These are phyloP conservation scores for Agriotes lineatus DNA, from an alignment of 2,888 invertebrate species.

Conservation along the genomic window DNA sequence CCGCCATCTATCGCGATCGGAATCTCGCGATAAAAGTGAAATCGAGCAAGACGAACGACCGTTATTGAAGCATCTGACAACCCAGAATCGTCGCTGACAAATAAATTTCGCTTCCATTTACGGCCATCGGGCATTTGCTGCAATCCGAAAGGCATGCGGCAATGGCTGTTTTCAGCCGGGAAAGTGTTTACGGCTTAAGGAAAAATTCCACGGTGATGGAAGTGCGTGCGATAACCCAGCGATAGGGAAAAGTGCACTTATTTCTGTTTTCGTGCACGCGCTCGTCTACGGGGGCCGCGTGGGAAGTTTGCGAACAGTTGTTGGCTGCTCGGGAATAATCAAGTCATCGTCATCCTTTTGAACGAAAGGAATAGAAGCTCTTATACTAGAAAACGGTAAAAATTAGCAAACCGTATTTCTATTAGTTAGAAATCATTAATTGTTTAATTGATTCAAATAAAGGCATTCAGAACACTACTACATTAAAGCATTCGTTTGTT, in stretches of 20 bases:
- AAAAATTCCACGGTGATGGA: background rate
- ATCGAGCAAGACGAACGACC: too few species aligned
- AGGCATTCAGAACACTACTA: too few species aligned
- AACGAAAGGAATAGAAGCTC: too few species aligned
- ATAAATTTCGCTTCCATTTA: slow-evolving; percentile 2
- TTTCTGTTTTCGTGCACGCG: slow-evolving; percentile 15
- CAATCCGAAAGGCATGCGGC: background rate
- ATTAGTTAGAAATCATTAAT: background rate
- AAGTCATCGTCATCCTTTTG: too few species aligned
- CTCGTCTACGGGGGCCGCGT: slow-evolving; percentile 3
- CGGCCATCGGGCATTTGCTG: too few species aligned
- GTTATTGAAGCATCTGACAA: background rate
- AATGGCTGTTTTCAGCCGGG: background rate
- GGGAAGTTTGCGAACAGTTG: slow-evolving; percentile 11
- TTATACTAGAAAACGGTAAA: too few species aligned
- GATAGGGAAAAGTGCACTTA: slow-evolving; percentile 4
- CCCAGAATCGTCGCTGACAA: background rate
- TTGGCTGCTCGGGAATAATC: too few species aligned
- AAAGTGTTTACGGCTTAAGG: slow-evolving; percentile 13
- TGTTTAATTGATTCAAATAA: too few species aligned
- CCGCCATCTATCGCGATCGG: too few species aligned
- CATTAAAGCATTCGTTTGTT: too few species aligned
- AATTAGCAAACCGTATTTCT: background rate
- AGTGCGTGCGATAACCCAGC: background rate
- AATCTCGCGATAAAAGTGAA: too few species aligned